Base-by-base conservation (phyloP, 1,140 invertebrate species). In the Formica exsecta region DNA sequence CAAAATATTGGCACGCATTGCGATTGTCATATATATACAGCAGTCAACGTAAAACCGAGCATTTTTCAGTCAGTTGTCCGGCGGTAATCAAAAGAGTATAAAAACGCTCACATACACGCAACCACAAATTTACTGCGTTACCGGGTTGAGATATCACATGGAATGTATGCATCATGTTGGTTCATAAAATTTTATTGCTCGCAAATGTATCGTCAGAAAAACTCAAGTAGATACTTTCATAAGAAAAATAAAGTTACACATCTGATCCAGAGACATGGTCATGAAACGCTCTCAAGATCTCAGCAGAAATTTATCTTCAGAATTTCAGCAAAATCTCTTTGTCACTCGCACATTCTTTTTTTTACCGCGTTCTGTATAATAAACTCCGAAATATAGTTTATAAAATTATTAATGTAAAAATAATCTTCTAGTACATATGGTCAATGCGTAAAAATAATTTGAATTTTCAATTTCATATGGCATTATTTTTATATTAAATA, bases 121-220 rank as follows among this genome's bases (percentile, higher is more conserved):
- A 19, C 5, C 32, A 38, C 79, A 71, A 81, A 73, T 61, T 73
- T 57, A 36, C 7, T 32, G 19, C 51, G 19, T 38, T 70, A 19
- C 51, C 19, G 36, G 59, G 54, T 22, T 71, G 77, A 29, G 51
- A 73, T 11, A 61, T 22, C 7, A 44, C 36, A 3, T 59, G 51
- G 4, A 41, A 59, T 19, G 54, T 73, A 68, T 54, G 51, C 36
- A 73, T 81, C 51, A 81, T 38, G 36, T 73, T 59, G 19, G 36
- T 32, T 5, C 66, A 25, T 71, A 73, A 81, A 81, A 57, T 81
- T 71, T 73, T 73, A 73, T 38, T 29, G 38, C 38, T 41, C 51
- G 51, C 16, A 44, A 73, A 44, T 71, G 51, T 59, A 71, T 71
- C 16, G 36, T 71, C 36, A 25, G 7, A 29, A 13, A 9, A 32